Percentiles rank a stretch among this genome's conserved stretches.
Evolutionary conservation across 1,140 invertebrate species (phyloP).

Genomic region (Papilio dardanus): DNA sequence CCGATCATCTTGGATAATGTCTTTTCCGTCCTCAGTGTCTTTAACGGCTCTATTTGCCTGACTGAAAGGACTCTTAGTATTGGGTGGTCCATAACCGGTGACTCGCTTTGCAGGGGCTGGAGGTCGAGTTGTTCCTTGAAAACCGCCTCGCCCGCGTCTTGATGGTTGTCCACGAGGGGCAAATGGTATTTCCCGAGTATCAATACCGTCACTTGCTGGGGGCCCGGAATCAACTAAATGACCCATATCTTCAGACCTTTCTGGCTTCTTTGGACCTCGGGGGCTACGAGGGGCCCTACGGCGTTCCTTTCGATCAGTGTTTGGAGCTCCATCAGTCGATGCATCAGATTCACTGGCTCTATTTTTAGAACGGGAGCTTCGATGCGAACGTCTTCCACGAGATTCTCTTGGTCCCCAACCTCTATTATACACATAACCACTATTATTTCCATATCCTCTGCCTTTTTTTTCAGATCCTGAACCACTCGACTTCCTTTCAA

Average conservation of each 20-base stretch:
- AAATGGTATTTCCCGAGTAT: constrained; percentile 83
- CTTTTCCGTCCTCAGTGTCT: constrained; percentile 74
- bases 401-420: constrained; percentile 75
- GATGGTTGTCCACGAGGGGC: constrained; percentile 92
- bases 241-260: constrained; percentile 64
- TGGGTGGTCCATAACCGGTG: constrained; percentile 88
- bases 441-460: constrained; percentile 69
- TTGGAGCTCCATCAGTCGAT: constrained; percentile 69
- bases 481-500: constrained; percentile 80
- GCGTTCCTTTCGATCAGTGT: constrained; percentile 71
- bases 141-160: constrained; percentile 88
- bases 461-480: constrained; percentile 81
- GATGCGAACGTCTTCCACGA: constrained; percentile 70
- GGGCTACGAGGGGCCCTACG: constrained; percentile 71
- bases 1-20: constrained; percentile 73
- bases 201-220: constrained; percentile 56
- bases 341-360: constrained; percentile 78
- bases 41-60: constrained; percentile 82
- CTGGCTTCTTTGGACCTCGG: constrained; percentile 66
- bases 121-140: constrained; percentile 80
- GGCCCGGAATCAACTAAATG: constrained; percentile 51
- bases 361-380: constrained; percentile 76
- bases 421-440: constrained; percentile 73
- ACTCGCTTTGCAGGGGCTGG: constrained; percentile 84
- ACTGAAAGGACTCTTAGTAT: constrained; percentile 89